These are phyloP conservation scores for Lates japonicus DNA, from an alignment of 2,797 vertebrate genomes.

Conservation along the genomic window DNA sequence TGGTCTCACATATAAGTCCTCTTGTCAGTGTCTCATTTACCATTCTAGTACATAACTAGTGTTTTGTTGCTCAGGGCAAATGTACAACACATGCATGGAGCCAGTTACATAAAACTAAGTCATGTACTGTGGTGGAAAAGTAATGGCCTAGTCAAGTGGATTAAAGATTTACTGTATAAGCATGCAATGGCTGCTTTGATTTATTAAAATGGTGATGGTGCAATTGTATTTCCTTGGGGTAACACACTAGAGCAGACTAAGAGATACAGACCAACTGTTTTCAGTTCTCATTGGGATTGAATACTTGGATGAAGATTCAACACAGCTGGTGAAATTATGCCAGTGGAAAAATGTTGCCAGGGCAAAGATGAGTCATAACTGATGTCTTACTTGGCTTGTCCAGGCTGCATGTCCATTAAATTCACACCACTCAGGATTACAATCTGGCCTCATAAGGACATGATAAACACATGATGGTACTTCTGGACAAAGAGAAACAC, in stretches of 20 bases:
- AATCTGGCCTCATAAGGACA: slow-evolving; percentile 28
- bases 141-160: slow-evolving; percentile 36
- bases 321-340: slow-evolving; percentile 59
- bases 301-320: slow-evolving; percentile 40
- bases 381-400: slow-evolving; percentile 58
- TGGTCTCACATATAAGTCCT: slow-evolving; percentile 54
- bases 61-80: slow-evolving; percentile 54
- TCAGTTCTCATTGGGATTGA: slow-evolving; percentile 42
- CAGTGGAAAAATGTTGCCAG: slow-evolving; percentile 45
- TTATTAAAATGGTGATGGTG: slow-evolving; percentile 46
- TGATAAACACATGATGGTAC: background rate
- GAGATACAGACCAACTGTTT: slow-evolving; percentile 49
- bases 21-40: slow-evolving; percentile 54
- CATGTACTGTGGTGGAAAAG: slow-evolving; percentile 13
- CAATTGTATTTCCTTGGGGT: slow-evolving; percentile 47
- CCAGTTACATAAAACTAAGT: slow-evolving; percentile 27
- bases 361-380: slow-evolving; percentile 40
- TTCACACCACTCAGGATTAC: slow-evolving; percentile 29
- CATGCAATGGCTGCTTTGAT: slow-evolving; percentile 35
- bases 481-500: slow-evolving; percentile 23
- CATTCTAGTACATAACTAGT: slow-evolving; percentile 22
- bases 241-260: slow-evolving; percentile 26
- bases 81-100: slow-evolving; percentile 37
- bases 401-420: slow-evolving; percentile 37
- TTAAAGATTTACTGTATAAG: slow-evolving; percentile 24